A percentile compares a stretch with the other conserved stretches of the same genome.
These are phyloP conservation scores for Muraenolepis orangiensis DNA, from an alignment of 2,797 vertebrate species.

Conservation along the genomic window DNA sequence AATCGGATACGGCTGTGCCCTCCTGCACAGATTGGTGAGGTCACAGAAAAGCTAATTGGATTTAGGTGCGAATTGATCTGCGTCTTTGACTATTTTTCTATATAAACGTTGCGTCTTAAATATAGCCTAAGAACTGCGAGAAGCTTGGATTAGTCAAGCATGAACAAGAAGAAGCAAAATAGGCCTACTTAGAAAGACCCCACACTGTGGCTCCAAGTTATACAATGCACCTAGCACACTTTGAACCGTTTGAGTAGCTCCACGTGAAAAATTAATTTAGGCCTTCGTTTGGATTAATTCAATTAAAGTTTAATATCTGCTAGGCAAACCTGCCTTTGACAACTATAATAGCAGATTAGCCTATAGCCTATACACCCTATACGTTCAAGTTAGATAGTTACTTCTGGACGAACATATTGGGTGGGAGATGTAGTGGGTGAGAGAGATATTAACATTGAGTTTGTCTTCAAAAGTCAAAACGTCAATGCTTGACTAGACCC, in stretches of 20 bases:
- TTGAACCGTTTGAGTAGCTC: conserved; percentile 14
- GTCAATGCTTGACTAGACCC: too few species aligned
- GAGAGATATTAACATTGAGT: too few species aligned
- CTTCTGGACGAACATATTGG: too few species aligned
- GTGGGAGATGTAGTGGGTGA: too few species aligned
- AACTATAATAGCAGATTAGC: too few species aligned
- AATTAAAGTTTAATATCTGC: background rate
- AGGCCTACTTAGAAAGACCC: conserved; percentile 51
- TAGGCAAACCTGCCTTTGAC: background rate
- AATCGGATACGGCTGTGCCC: conserved; percentile 70
- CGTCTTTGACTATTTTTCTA: conserved; percentile 62
- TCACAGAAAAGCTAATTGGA: conserved; percentile 72
- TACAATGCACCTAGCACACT: conserved; percentile 1
- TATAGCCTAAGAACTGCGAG: conserved; percentile 33
- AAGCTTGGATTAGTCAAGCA: conserved; percentile 74
- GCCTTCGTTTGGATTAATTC: conserved; percentile 9
- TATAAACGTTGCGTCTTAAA: conserved; percentile 55
- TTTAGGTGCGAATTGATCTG: conserved; percentile 25
- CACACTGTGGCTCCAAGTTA: conserved; percentile 59
- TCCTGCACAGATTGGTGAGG: conserved; percentile 57
- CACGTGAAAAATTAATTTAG: background rate
- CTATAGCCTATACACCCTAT: too few species aligned
- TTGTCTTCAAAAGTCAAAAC: too few species aligned
- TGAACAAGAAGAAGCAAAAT: conserved; percentile 47
- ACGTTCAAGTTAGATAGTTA: too few species aligned